Evolutionary conservation across 2,888 invertebrate species (phyloP).

Genomic region (Eupeodes latifasciatus): DNA sequence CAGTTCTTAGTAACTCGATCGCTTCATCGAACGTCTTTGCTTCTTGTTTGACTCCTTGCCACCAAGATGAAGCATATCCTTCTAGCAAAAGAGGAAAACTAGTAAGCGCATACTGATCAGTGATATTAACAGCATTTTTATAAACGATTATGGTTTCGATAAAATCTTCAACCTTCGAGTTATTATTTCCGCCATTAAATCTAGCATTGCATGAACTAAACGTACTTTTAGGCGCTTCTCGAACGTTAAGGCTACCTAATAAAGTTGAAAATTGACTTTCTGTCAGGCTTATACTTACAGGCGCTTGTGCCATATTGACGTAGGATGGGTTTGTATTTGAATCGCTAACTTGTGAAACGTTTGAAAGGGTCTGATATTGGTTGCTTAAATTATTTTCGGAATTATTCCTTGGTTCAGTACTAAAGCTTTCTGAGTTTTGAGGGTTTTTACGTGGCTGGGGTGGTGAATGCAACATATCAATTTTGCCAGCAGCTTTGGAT

Average conservation of each 20-base stretch:
- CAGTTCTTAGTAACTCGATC: constrained; percentile 51
- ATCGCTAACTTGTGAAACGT: neutral
- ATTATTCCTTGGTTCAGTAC: too few relatives aligned
- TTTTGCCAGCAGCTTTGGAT: neutral
- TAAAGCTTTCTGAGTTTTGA: neutral
- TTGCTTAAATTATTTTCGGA: neutral
- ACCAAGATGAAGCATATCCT: constrained; percentile 3
- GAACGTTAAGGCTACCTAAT: neutral
- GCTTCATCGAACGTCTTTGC: constrained; percentile 45
- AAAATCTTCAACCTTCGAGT: constrained; percentile 65
- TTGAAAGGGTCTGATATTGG: neutral
- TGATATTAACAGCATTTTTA: constrained; percentile 61
- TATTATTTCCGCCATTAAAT: constrained; percentile 54
- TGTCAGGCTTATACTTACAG: neutral
- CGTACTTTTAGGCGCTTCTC: neutral
- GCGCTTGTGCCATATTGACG: neutral
- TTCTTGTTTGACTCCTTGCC: neutral
- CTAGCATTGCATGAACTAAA: constrained; percentile 46
- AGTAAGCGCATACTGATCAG: constrained; percentile 56
- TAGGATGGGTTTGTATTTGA: neutral
- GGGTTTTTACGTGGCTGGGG: neutral
- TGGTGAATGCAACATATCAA: neutral
- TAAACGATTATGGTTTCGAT: constrained; percentile 60
- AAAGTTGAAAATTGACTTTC: constrained; percentile 9
- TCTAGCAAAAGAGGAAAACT: constrained; percentile 43